Base-by-base conservation (phyloP, 2,797 vertebrate genomes). In the Rhynchotus rufescens region DNA sequence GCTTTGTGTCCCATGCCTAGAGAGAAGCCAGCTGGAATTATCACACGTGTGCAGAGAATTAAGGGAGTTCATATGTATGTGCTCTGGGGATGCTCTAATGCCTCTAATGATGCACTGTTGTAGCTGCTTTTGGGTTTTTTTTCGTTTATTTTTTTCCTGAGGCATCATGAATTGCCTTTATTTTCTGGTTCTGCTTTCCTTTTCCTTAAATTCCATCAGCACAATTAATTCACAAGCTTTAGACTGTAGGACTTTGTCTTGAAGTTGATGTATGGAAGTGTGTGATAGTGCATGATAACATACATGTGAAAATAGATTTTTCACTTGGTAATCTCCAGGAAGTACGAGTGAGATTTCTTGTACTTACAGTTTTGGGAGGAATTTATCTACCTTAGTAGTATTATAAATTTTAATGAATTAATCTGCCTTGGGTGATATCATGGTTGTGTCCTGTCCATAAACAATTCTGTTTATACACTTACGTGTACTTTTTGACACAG, bases 221-320 rank as follows among this genome's bases (percentile, higher is more conserved):
- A 7, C 8, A 54, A 8, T 10, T 32, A 15, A 61, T 59, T 71
- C 4, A 26, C 22, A 59, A 67, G 61, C 36, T 7, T 56, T 51
- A n/a, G 34, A 8, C 15, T 42, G 7, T 12, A 76, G 52, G 22
- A 12, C 59, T 81, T 36, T 28, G 12, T 56, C 75, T 79, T 10
- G 2, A 69, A 76, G 22, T 4, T 2, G 8, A 0, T 15, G 2
- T 0, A 0, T 40, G 25, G 22, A 74, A 71, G 5, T 4, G 1
- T 40, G 10, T 32, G 36, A 42, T 15, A 74, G 5, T 4, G 1
- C 36, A 14, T 32, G 36, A n/a, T 17, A 88, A 25, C 20, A 14
- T 47, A 9, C 17, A 3, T 25, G 26, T 26, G 45, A 34, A 32
- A 90, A 64, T 42, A 51, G 22, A 32, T 26, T 71, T 76, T 30